Percentiles rank a stretch among this genome's conserved stretches.
These are phyloP conservation scores for Strix uralensis DNA, from an alignment of 2,113 vertebrate genomes.

Conservation along the genomic window DNA sequence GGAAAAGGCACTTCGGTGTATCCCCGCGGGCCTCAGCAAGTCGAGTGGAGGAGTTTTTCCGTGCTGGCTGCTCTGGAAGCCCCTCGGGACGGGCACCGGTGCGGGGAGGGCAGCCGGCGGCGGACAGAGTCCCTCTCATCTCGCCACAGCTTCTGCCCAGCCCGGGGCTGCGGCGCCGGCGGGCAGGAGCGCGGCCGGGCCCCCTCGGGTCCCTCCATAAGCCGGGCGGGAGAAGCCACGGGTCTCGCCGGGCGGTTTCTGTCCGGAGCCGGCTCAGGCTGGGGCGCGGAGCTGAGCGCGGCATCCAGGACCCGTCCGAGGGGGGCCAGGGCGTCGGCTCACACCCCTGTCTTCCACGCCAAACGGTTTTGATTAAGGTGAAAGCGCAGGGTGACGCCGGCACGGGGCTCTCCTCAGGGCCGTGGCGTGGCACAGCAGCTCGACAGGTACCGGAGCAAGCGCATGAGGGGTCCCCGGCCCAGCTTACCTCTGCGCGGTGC, in stretches of 20 bases:
- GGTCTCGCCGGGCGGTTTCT: fast-evolving
- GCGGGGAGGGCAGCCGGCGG: background rate
- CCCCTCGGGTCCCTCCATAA: background rate
- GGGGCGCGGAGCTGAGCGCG: background rate
- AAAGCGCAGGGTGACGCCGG: too few relatives aligned
- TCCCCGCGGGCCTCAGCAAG: background rate
- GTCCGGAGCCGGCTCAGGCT: background rate
- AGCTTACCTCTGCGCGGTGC: constrained; percentile 88
- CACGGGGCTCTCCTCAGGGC: background rate
- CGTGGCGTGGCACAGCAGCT: constrained; percentile 52
- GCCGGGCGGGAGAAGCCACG: background rate
- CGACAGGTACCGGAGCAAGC: constrained; percentile 47
- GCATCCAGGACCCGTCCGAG: background rate
- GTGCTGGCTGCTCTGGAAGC: background rate
- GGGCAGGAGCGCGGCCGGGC: background rate
- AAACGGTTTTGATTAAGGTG: too few relatives aligned
- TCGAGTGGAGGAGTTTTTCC: background rate
- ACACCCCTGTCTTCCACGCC: background rate
- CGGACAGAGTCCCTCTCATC: too few relatives aligned
- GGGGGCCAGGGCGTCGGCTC: background rate
- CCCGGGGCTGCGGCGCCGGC: background rate
- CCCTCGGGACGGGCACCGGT: background rate
- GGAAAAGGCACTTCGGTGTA: constrained; percentile 39
- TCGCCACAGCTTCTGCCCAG: background rate
- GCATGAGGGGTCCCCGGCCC: constrained; percentile 55